Conservation (phyloP, 2,888 invertebrate genomes). For the Liodrosophila aerea region DNA sequence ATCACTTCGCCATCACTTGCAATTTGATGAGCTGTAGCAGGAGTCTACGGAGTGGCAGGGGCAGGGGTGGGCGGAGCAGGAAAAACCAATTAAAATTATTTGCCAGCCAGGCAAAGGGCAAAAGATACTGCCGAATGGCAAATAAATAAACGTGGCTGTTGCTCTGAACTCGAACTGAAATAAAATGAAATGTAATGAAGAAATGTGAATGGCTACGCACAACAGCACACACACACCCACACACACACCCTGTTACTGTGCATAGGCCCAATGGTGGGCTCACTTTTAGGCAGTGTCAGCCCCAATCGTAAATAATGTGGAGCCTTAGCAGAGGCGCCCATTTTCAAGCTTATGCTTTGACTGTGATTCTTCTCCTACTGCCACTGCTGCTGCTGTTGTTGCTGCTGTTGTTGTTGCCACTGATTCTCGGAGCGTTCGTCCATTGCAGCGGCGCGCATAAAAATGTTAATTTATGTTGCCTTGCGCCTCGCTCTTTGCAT, state of each 20-base stretch:
- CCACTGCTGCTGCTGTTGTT: conserved; percentile 6
- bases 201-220: conserved; percentile 65
- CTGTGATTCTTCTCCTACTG: conserved; percentile 46
- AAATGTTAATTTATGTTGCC: conserved; percentile 74
- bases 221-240: conserved; percentile 13
- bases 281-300: conserved; percentile 51
- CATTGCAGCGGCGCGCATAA: conserved; percentile 75
- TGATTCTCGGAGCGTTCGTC: conserved; percentile 32
- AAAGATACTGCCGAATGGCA: conserved; percentile 63
- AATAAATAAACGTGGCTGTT: conserved; percentile 66
- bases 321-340: conserved; percentile 63
- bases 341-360: conserved; percentile 59
- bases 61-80: neutral
- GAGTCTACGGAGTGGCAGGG: too few species aligned
- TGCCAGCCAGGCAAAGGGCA: conserved; percentile 46
- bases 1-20: conserved; percentile 43
- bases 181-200: conserved; percentile 71
- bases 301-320: conserved; percentile 71
- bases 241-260: conserved; percentile 1
- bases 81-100: conserved; percentile 75
- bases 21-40: conserved; percentile 3
- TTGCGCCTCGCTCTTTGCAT: conserved; percentile 71
- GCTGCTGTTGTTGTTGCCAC: neutral
- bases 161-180: conserved; percentile 54
- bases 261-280: conserved; percentile 32